Percentiles rank a stretch among this genome's conserved stretches.
Evolutionary conservation across 2,888 invertebrate species (phyloP).

Genomic region (Ornithoptera priamus): DNA sequence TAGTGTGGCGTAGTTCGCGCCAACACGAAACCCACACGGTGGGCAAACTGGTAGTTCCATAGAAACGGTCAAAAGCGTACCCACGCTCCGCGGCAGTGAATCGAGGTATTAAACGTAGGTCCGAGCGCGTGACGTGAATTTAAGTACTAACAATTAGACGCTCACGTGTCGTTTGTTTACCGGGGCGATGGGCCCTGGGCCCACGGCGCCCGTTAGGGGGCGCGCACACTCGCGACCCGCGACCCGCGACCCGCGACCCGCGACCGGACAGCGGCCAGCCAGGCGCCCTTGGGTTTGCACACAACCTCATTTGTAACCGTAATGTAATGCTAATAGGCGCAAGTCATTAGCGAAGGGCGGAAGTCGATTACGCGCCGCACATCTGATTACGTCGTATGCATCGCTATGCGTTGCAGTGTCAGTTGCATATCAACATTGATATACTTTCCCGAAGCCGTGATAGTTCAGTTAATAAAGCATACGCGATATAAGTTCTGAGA

Average conservation of each 20-base stretch:
- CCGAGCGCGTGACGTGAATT: slow-evolving; percentile 34
- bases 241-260: background rate
- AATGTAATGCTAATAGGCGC: slow-evolving; percentile 24
- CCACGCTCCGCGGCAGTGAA: slow-evolving; percentile 41
- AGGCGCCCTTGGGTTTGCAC: slow-evolving; percentile 12
- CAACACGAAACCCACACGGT: slow-evolving; percentile 12
- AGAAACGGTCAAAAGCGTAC: slow-evolving; percentile 32
- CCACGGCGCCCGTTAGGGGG: slow-evolving; percentile 18
- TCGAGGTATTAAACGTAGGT: slow-evolving; percentile 38
- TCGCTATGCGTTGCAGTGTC: too few species aligned
- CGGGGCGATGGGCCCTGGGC: slow-evolving; percentile 20
- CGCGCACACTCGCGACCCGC: slow-evolving; percentile 2
- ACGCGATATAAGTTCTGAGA: too few species aligned
- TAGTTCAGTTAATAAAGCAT: too few species aligned
- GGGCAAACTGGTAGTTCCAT: slow-evolving; percentile 17
- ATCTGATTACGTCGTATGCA: background rate
- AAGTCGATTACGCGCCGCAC: slow-evolving; percentile 25
- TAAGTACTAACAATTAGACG: slow-evolving; percentile 30
- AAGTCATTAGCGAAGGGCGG: slow-evolving; percentile 15
- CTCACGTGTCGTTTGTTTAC: slow-evolving; percentile 25
- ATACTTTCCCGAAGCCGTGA: too few species aligned
- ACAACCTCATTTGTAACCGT: slow-evolving; percentile 14
- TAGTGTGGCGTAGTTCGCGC: background rate
- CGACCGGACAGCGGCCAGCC: background rate
- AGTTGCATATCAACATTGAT: too few species aligned